Conservation (phyloP, 1,140 invertebrate genomes). For the Wasmannia auropunctata region DNA sequence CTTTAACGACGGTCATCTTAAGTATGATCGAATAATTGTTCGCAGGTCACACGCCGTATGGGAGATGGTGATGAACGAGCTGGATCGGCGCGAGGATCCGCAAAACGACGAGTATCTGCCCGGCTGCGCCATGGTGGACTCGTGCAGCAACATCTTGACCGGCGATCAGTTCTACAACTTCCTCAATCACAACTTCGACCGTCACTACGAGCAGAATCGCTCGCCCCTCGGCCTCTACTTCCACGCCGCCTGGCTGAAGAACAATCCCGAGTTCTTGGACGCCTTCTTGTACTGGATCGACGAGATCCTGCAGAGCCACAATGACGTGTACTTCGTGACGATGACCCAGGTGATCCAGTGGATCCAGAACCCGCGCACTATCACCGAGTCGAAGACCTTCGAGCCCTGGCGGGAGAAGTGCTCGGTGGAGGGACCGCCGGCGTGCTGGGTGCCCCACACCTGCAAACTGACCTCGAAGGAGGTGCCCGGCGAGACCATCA, state of each 20-base stretch:
- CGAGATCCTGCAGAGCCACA: slow-evolving; percentile 93
- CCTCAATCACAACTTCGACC: slow-evolving; percentile 97
- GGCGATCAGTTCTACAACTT: slow-evolving; percentile 98
- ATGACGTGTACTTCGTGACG: slow-evolving; percentile 98
- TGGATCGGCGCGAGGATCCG: slow-evolving; percentile 96
- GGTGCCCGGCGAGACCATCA: slow-evolving; percentile 96
- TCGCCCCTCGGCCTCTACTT: slow-evolving; percentile 97
- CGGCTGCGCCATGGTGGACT: slow-evolving; percentile 98
- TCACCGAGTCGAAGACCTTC: slow-evolving; percentile 95
- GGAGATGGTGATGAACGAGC: slow-evolving; percentile 99
- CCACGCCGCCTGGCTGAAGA: slow-evolving; percentile 98
- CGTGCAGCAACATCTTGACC: slow-evolving; percentile 96
- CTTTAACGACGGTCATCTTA: slow-evolving; percentile 28
- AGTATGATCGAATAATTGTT: background rate
- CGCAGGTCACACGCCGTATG: slow-evolving; percentile 92
- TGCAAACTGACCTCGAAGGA: slow-evolving; percentile 97
- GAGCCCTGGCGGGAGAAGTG: slow-evolving; percentile 98
- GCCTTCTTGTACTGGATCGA: slow-evolving; percentile 98
- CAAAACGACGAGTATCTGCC: slow-evolving; percentile 96
- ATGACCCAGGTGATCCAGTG: slow-evolving; percentile 99
- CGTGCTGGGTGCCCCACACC: slow-evolving; percentile 94
- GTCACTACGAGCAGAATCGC: slow-evolving; percentile 97
- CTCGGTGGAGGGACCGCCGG: slow-evolving; percentile 90
- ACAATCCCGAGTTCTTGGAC: slow-evolving; percentile 97
- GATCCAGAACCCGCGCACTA: slow-evolving; percentile 96